Evolutionary conservation across 2,113 vertebrate genomes (phyloP).

Genomic region (Thomomys bottae): DNA sequence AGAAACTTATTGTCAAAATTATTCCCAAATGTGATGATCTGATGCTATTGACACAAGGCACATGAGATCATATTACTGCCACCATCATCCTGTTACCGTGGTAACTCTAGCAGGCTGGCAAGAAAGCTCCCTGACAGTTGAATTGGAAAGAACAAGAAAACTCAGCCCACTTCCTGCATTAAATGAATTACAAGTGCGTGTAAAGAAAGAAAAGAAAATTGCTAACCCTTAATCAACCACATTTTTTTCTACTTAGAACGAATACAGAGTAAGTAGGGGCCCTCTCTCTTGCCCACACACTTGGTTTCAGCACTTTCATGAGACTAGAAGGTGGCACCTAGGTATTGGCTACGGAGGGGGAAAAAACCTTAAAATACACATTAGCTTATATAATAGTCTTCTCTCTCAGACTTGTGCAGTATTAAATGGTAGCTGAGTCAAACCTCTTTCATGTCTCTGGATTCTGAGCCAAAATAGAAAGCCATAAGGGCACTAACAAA

Average conservation of each 20-base stretch:
- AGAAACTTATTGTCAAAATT: constrained; percentile 60
- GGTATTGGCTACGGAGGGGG: constrained; percentile 46
- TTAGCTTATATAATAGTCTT: constrained; percentile 75
- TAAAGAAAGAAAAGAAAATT: constrained; percentile 84
- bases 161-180: constrained; percentile 85
- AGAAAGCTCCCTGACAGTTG: constrained; percentile 84
- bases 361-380: constrained; percentile 77
- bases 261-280: constrained; percentile 72
- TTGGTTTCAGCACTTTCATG: constrained; percentile 61
- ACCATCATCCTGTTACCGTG: constrained; percentile 82
- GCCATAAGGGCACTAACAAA: constrained; percentile 51
- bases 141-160: constrained; percentile 87
- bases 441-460: constrained; percentile 61
- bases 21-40: constrained; percentile 54
- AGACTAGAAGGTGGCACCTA: constrained; percentile 71
- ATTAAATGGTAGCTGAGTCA: constrained; percentile 75
- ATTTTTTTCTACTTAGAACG: constrained; percentile 84
- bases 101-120: constrained; percentile 84
- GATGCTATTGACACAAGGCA: constrained; percentile 77
- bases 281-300: constrained; percentile 62
- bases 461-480: constrained; percentile 78
- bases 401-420: constrained; percentile 62
- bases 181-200: constrained; percentile 85
- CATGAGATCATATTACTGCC: constrained; percentile 80
- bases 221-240: constrained; percentile 86